Base-by-base conservation (phyloP, 2,113 vertebrate species). In the Equus quagga region DNA sequence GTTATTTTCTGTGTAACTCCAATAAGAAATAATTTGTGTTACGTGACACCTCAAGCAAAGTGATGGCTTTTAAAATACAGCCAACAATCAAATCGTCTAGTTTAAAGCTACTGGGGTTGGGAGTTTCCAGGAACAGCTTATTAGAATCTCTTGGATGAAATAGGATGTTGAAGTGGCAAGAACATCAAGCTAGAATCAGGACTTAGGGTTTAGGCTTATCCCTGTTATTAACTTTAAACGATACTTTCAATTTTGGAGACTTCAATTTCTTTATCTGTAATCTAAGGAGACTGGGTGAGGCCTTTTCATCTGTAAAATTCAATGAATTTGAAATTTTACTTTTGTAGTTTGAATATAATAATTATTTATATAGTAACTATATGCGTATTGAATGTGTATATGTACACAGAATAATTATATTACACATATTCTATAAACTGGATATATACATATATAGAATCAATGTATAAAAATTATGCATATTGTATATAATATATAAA, bases 261-360 rank as follows among this genome's bases (percentile, higher is more conserved):
- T 33, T 41, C 12, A 5, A 4, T 67, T 51, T 69, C 9, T 51
- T 94, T 56, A 60, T 69, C 64, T 84, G 2, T 64, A 81, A 19
- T 62, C 31, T 41, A 84, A 46, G 17, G 11, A 89, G 54, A 58
- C 41, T 70, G 33, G 11, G 41, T 6, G 80, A 64, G 3, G 5
- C 11, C 51, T 91, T 89, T 41, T 84, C 28, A 36, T 87, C 12
- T 33, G 1, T 75, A 87, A 90, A 96, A 80, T 56, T 65, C 19
- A 46, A n/a, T 92, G 8, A 85, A 26, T 70, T 64, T 46, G 56
- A 58, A 92, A 90, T 76, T 81, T 18, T 51, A 36, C 2, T 49
- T 86, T 51, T 24, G 11, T 83, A 3, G 1, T 9, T 72, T 89
- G 36, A n/a, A 56, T 79, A 79, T 49, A 78, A 17, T n/a, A 78